These are phyloP conservation scores for Dendrophyllia cribrosa DNA, from an alignment of 64 coral and sea anemone species.

Conservation along the genomic window DNA sequence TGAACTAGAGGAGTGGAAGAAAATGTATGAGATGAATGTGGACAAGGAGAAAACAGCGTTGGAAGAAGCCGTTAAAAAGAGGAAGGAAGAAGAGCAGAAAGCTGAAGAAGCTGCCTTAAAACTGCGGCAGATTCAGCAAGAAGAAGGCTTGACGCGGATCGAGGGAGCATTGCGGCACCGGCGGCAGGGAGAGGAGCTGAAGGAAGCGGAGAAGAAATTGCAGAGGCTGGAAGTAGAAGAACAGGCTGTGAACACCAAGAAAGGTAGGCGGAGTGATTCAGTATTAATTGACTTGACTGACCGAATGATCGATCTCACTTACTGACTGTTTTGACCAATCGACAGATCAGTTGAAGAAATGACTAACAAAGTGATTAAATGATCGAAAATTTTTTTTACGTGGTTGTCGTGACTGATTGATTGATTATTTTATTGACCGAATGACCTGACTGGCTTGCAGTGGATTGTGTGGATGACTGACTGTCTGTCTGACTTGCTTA, in stretches of 20 bases:
- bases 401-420: neutral
- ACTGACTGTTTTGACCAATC: too few relatives aligned
- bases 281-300: neutral
- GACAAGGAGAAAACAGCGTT: conserved; percentile 45
- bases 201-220: conserved; percentile 55
- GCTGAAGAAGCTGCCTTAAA: conserved; percentile 12
- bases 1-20: conserved; percentile 51
- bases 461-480: neutral
- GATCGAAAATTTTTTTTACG: neutral
- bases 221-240: conserved; percentile 56
- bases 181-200: conserved; percentile 42
- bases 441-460: too few relatives aligned
- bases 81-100: conserved; percentile 44
- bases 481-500: neutral
- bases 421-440: neutral
- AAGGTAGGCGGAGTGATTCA: neutral
- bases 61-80: conserved; percentile 29
- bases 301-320: too few relatives aligned
- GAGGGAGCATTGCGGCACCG: conserved; percentile 29
- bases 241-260: conserved; percentile 34
- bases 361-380: neutral
- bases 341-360: too few relatives aligned
- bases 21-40: conserved; percentile 36
- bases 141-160: conserved; percentile 38
- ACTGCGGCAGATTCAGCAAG: conserved; percentile 51